Evolutionary conservation across 2,888 invertebrate genomes (phyloP).

Genomic region (Drosophila pseudotakahashii): DNA sequence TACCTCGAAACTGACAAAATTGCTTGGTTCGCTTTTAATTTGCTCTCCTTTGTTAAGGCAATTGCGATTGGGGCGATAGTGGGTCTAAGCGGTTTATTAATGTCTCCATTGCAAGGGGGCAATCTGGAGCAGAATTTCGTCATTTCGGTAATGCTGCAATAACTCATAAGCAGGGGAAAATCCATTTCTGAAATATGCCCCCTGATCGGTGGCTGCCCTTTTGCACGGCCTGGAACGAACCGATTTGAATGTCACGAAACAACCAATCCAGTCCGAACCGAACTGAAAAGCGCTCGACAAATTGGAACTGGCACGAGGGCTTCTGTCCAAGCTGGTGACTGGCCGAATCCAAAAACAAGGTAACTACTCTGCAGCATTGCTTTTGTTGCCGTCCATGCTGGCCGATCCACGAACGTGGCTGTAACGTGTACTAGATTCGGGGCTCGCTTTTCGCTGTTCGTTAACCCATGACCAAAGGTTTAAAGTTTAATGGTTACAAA

Average conservation of each 20-base stretch:
- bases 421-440: constrained; percentile 52
- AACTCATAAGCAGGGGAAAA: constrained; percentile 15
- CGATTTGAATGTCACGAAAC: constrained; percentile 75
- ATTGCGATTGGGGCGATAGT: constrained; percentile 44
- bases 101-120: constrained; percentile 20
- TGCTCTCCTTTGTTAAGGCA: constrained; percentile 58
- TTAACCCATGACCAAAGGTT: constrained; percentile 14
- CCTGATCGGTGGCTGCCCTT: constrained; percentile 30
- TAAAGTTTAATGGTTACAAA: too few relatives aligned
- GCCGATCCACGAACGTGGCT: constrained; percentile 36
- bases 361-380: constrained; percentile 38
- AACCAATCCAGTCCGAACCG: constrained; percentile 12
- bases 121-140: constrained; percentile 35
- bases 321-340: constrained; percentile 47
- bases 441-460: constrained; percentile 27
- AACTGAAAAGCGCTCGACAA: constrained; percentile 59
- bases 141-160: constrained; percentile 30
- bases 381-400: constrained; percentile 23
- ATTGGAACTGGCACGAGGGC: constrained; percentile 53
- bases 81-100: constrained; percentile 39
- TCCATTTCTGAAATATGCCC: constrained; percentile 17
- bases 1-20: constrained; percentile 55
- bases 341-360: constrained; percentile 46
- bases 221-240: constrained; percentile 29
- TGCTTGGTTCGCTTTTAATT: constrained; percentile 61